These are phyloP conservation scores for Scortum barcoo DNA, from an alignment of 2,113 vertebrate genomes.

Conservation along the genomic window DNA sequence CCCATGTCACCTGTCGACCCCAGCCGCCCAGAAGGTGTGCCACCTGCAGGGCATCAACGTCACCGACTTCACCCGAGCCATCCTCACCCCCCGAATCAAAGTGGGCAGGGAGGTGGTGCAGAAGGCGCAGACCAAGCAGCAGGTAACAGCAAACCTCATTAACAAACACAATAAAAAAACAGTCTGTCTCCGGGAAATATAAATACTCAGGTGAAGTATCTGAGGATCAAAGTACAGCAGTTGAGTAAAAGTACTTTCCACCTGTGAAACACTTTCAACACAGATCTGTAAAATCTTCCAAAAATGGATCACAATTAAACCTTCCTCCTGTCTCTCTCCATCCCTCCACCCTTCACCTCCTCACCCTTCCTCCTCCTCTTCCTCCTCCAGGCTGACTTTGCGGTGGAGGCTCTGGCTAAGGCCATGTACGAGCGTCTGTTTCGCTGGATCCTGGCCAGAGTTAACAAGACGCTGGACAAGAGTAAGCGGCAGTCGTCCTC, in stretches of 20 bases:
- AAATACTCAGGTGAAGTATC: too few relatives aligned
- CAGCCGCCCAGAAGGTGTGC: slow-evolving; percentile 96
- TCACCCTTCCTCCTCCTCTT: not conserved
- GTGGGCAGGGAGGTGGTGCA: slow-evolving; percentile 96
- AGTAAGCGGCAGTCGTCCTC: slow-evolving; percentile 94
- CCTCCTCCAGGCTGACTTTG: slow-evolving; percentile 91
- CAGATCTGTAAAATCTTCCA: not conserved
- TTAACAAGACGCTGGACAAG: slow-evolving; percentile 97
- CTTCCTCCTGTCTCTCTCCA: not conserved
- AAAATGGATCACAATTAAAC: not conserved
- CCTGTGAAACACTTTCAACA: not conserved
- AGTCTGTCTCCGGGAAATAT: too few relatives aligned
- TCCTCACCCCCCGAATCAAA: slow-evolving; percentile 95
- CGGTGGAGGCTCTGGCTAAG: slow-evolving; percentile 94
- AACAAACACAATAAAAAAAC: not conserved
- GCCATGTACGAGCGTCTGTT: slow-evolving; percentile 96
- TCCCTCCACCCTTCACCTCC: not conserved
- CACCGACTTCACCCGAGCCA: slow-evolving; percentile 93
- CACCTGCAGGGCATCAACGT: slow-evolving; percentile 96
- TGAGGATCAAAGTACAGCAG: too few relatives aligned
- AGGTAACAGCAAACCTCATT: slow-evolving; percentile 80
- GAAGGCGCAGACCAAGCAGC: slow-evolving; percentile 98
- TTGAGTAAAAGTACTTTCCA: too few relatives aligned
- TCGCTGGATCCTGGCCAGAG: slow-evolving; percentile 91
- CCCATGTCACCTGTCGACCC: not conserved